Conservation (phyloP, 2,797 vertebrate species). For the Tachyglossus aculeatus region DNA sequence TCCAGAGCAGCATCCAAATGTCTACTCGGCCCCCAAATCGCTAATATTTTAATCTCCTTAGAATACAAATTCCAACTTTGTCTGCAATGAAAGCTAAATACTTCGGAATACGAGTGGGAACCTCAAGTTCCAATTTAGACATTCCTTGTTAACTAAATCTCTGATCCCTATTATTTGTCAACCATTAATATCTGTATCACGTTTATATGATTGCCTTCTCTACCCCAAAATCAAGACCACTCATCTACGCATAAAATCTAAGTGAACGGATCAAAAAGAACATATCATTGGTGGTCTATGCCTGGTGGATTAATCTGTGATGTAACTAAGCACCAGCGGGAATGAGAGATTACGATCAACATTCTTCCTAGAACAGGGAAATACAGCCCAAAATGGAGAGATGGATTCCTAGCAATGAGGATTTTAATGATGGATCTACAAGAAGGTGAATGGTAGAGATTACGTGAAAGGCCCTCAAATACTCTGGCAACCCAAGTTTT, state of each 20-base stretch:
- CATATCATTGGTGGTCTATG: conserved; percentile 10
- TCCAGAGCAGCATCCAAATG: conserved; percentile 20
- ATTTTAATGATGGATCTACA: too few species aligned
- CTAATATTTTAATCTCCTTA: conserved; percentile 41
- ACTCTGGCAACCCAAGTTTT: too few species aligned
- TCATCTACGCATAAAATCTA: conserved; percentile 1
- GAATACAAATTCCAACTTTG: conserved; percentile 35
- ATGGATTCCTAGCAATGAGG: too few species aligned
- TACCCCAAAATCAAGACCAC: conserved; percentile 15
- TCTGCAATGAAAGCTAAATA: conserved; percentile 14
- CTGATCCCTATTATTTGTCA: neutral
- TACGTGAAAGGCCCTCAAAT: too few species aligned
- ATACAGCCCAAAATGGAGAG: neutral
- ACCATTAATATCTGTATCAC: neutral
- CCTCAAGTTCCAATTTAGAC: neutral
- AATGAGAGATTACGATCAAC: conserved; percentile 21
- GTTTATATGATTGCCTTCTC: conserved; percentile 25
- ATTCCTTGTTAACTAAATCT: conserved; percentile 9
- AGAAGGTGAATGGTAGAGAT: too few species aligned
- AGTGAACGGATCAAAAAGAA: neutral
- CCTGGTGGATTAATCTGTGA: conserved; percentile 17
- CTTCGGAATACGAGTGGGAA: neutral
- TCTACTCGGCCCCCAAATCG: conserved; percentile 26
- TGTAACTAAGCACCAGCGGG: neutral
- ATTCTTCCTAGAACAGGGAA: neutral